Percentiles rank a stretch among this genome's conserved stretches.
phyloP scores from a whole-genome alignment of 2,797 vertebrate genomes.

The Limosa lapponica region DNA sequence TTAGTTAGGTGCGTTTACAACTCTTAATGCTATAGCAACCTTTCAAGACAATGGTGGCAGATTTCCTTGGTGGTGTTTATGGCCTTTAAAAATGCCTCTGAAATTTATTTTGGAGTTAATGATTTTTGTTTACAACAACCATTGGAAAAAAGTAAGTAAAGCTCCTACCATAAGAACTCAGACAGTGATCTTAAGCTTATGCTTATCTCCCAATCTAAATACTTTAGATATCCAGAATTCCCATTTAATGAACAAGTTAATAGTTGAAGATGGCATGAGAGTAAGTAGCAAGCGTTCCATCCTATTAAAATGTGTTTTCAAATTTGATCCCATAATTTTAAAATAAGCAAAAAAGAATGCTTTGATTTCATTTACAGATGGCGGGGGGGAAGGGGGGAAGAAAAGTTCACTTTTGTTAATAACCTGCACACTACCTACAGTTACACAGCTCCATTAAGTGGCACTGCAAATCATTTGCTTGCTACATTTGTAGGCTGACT shows the following conservation, averaged over 20 bases:
- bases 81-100: background rate
- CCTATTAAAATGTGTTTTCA: background rate
- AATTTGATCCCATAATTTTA: background rate
- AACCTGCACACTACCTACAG: background rate
- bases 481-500: background rate
- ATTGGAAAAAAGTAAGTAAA: background rate
- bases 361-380: background rate
- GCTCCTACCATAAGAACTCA: background rate
- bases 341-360: background rate
- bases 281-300: accelerated
- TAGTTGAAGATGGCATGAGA: background rate
- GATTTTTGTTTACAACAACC: background rate
- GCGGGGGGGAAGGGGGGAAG: too few species aligned
- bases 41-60: background rate
- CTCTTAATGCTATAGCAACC: background rate
- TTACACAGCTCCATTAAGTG: background rate
- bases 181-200: background rate
- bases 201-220: background rate
- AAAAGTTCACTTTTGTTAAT: background rate
- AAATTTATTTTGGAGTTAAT: background rate
- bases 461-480: background rate
- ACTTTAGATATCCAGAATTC: background rate
- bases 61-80: background rate
- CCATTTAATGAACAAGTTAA: background rate
- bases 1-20: background rate